These are phyloP conservation scores for Anarhynchus alexandrinus DNA, from an alignment of 2,113 vertebrate species.

Conservation along the genomic window DNA sequence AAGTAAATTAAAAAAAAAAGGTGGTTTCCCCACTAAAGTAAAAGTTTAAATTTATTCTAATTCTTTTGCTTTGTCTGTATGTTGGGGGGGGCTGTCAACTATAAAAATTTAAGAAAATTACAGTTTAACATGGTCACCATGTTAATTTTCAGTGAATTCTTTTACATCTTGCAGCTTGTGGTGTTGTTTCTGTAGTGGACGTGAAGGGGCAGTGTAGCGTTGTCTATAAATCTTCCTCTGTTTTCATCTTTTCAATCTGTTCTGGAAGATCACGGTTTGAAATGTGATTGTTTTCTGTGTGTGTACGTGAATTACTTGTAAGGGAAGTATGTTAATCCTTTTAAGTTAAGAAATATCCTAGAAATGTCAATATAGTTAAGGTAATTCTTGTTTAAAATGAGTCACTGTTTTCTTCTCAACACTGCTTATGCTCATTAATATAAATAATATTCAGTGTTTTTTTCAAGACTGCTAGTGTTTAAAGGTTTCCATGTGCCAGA, in stretches of 20 bases:
- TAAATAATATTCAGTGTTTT: background rate
- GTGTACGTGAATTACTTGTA: background rate
- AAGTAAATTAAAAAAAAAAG: background rate
- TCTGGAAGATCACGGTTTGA: background rate
- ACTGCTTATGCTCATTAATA: background rate
- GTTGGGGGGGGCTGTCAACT: background rate
- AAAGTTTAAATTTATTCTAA: background rate
- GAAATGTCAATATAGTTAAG: background rate
- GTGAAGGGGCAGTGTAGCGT: conserved; percentile 74
- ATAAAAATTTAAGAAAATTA: background rate
- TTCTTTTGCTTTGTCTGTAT: background rate
- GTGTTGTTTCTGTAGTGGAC: conserved; percentile 68
- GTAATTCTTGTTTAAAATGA: background rate
- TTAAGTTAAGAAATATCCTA: background rate
- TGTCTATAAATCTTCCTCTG: background rate
- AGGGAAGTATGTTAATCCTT: background rate
- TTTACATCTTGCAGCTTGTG: background rate
- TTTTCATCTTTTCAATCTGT: background rate
- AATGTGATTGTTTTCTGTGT: background rate
- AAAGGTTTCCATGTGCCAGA: background rate
- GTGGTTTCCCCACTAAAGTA: background rate
- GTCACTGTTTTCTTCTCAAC: background rate
- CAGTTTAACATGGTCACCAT: background rate
- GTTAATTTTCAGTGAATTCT: background rate
- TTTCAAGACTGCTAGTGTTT: background rate